Evolutionary conservation across 2,113 vertebrate species (phyloP), one percentile per base, ranked within the genome.

Genomic region (Amblyornis subalaris): DNA sequence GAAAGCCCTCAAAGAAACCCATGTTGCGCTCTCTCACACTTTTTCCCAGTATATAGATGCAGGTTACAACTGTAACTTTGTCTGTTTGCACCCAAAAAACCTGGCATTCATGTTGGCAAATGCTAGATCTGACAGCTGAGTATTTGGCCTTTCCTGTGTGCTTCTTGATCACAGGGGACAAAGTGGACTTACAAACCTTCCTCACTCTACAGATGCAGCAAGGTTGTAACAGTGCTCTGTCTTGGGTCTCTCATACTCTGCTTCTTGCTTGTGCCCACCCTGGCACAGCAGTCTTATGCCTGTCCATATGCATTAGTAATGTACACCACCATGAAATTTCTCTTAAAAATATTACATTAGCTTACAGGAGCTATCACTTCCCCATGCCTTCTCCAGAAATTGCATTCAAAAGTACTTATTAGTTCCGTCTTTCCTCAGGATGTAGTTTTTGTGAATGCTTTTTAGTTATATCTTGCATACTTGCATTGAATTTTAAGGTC

Each of bases 201-300:
- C 26, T 71, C 0, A 0, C 4, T 55, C 40, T 23, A 25, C 0
- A 0, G 50, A 47, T 11, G 9, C 21, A 54, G 38, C 5, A 48
- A 64, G 15, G 10, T n/a, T 69, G 16, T 4, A 54, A 12, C 8
- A n/a, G 7, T 21, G 10, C 10, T 40, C 10, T 55, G 15, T 29
- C 28, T 18, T n/a, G 24, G 10, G 8, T 4, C 8, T 45, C 5
- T 40, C 8, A 3, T 2, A 25, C 23, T 60, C 25, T 12, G 2
- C 15, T 42, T 64, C 17, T 35, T 53, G 7, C 9, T 31, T 64
- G 6, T 29, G 5, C 10, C 13, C 12, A 19, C 9, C 18, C 6
- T 50, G 25, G 5, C 24, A 72, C 1, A 4, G 14, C 15, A 70
- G 19, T 7, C 51, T 88, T 65, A 24, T 12, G 13, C 31, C 24